Evolutionary conservation across 2,113 vertebrate genomes (phyloP).

Genomic region (Isichthys henryi): DNA sequence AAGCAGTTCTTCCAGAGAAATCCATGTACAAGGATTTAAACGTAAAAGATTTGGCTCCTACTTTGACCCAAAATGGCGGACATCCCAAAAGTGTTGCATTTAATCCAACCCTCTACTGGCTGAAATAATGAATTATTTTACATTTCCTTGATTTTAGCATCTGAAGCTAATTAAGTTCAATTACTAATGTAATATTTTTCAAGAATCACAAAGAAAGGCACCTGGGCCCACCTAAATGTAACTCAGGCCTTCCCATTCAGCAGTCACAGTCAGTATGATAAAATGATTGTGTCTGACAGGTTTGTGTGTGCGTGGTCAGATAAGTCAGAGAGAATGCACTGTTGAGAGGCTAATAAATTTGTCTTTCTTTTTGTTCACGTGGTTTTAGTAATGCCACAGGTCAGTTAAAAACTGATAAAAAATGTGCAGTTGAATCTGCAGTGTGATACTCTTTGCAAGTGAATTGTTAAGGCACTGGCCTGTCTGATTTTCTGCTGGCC

Average conservation of each 20-base stretch:
- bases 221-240: neutral
- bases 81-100: neutral
- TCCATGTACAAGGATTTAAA: neutral
- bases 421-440: neutral
- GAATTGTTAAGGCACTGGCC: neutral
- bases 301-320: neutral
- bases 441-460: neutral
- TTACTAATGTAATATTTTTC: neutral
- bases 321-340: neutral
- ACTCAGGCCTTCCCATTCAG: neutral
- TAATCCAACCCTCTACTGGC: neutral
- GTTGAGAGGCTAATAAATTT: neutral
- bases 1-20: neutral
- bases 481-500: neutral
- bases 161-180: neutral
- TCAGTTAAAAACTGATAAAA: neutral
- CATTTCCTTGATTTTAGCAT: neutral
- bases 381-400: neutral
- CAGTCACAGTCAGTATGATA: neutral
- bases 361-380: neutral
- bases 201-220: neutral
- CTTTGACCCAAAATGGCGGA: neutral
- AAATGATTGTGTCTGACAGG: neutral
- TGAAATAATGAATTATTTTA: neutral
- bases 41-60: neutral